Conservation (phyloP, 1,140 invertebrate genomes). For the Camponotus floridanus region DNA sequence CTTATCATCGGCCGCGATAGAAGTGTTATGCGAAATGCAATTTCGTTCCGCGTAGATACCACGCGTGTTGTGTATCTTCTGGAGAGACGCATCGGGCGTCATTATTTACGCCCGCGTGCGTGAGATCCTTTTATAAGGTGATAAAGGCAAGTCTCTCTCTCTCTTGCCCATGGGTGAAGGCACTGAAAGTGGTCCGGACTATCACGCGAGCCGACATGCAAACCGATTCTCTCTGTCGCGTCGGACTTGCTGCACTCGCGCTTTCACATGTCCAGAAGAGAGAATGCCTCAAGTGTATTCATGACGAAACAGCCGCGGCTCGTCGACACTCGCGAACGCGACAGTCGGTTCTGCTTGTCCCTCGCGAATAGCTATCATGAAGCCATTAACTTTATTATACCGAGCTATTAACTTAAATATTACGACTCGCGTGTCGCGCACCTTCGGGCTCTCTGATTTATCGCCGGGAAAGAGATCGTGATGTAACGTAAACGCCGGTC, state of each 20-base stretch:
- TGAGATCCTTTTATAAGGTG: constrained; percentile 74
- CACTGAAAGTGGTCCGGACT: constrained; percentile 54
- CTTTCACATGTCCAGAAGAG: constrained; percentile 23
- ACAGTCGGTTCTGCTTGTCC: constrained; percentile 72
- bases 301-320: constrained; percentile 57
- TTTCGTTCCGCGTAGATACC: constrained; percentile 49
- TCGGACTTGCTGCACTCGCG: background rate
- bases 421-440: constrained; percentile 84
- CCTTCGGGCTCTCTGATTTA: constrained; percentile 81
- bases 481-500: constrained; percentile 66
- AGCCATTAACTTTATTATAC: constrained; percentile 86
- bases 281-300: constrained; percentile 53
- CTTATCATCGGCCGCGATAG: constrained; percentile 22
- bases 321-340: constrained; percentile 49
- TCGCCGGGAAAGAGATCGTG: constrained; percentile 70
- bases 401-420: constrained; percentile 85
- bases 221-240: constrained; percentile 25
- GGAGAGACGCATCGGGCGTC: constrained; percentile 36
- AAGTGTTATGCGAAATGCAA: constrained; percentile 5
- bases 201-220: constrained; percentile 54
- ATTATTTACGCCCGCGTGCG: constrained; percentile 67
- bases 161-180: constrained; percentile 21
- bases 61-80: constrained; percentile 30
- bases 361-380: constrained; percentile 83
- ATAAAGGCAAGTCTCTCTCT: constrained; percentile 70